Evolutionary conservation across 2,113 vertebrate genomes (phyloP).

Genomic region (Tenebrosternarchus preto): DNA sequence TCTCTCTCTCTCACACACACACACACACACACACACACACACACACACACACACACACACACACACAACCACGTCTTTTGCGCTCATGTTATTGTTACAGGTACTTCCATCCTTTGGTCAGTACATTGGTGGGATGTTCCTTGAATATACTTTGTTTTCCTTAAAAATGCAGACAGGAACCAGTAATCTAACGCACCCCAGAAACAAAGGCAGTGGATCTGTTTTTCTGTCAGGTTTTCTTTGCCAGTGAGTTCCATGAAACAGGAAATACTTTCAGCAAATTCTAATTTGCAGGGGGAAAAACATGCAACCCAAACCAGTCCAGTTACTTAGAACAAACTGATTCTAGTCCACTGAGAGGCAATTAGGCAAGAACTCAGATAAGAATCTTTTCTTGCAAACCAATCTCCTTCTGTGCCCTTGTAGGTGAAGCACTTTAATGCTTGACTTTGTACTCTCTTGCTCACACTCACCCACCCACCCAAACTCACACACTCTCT

Average conservation of each 20-base stretch:
- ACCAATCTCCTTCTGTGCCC: neutral
- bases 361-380: neutral
- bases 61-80: too few relatives aligned
- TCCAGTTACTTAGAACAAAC: neutral
- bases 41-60: too few relatives aligned
- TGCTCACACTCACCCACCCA: neutral
- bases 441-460: too few relatives aligned
- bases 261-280: neutral
- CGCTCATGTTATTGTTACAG: too few relatives aligned
- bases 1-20: too few relatives aligned
- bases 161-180: too few relatives aligned
- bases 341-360: neutral
- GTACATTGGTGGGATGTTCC: too few relatives aligned
- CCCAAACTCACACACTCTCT: neutral
- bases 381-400: slow-evolving; percentile 15
- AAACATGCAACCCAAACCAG: neutral
- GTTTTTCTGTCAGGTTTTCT: neutral
- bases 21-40: too few relatives aligned
- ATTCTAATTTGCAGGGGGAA: neutral
- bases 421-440: neutral
- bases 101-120: too few relatives aligned
- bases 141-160: neutral
- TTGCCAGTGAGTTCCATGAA: neutral
- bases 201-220: neutral
- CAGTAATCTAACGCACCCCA: neutral